Percentiles rank a stretch among this genome's conserved stretches.
phyloP scores from a whole-genome alignment of 2,113 vertebrate species.

The Amphilophus citrinellus region DNA sequence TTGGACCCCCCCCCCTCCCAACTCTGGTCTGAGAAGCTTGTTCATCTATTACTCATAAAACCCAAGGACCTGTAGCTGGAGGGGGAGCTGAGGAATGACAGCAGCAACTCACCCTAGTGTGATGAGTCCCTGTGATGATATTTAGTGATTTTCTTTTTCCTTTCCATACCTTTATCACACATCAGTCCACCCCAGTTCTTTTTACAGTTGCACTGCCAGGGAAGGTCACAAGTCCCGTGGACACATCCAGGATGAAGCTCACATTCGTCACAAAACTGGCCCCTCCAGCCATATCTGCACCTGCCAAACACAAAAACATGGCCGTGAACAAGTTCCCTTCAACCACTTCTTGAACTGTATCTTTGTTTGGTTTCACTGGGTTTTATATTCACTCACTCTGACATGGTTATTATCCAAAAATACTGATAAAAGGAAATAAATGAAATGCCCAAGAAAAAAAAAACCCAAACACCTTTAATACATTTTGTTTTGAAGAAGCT shows the following conservation, averaged over 20 bases:
- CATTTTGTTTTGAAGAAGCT: background rate
- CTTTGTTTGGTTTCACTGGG: background rate
- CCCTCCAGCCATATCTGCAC: slow-evolving; percentile 96
- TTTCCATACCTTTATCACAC: slow-evolving; percentile 91
- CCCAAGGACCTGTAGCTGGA: slow-evolving; percentile 4
- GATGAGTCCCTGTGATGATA: background rate
- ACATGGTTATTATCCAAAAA: background rate
- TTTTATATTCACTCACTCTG: background rate
- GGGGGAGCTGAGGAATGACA: background rate
- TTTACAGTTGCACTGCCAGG: slow-evolving; percentile 96
- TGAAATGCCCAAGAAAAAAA: background rate
- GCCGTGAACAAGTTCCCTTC: background rate
- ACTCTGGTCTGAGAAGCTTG: background rate
- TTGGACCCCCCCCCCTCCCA: background rate
- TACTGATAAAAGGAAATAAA: background rate
- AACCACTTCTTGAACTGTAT: background rate
- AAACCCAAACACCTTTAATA: background rate
- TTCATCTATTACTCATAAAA: background rate
- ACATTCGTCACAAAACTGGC: slow-evolving; percentile 95
- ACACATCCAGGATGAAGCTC: slow-evolving; percentile 91
- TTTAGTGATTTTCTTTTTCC: background rate
- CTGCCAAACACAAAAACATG: slow-evolving; percentile 71
- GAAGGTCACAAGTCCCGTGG: slow-evolving; percentile 90
- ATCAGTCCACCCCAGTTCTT: slow-evolving; percentile 98
- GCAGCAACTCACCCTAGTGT: background rate